These are phyloP conservation scores for Macrophya annulata DNA, from an alignment of 2,888 invertebrate species.

Conservation along the genomic window DNA sequence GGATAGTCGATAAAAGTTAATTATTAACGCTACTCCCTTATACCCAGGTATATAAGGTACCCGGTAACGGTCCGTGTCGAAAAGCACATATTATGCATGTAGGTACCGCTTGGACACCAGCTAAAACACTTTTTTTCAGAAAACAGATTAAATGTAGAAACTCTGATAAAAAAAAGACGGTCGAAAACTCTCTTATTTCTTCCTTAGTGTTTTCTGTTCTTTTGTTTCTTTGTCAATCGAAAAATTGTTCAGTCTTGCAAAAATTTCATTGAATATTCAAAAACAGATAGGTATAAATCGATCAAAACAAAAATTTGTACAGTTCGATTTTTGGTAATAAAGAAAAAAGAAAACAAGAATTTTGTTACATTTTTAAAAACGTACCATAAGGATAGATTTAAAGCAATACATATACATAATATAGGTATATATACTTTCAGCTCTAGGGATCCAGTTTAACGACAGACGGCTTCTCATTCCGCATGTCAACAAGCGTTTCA, in stretches of 20 bases:
- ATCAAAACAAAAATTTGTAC: neutral
- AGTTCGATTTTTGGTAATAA: neutral
- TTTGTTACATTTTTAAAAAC: neutral
- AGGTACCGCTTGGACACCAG: neutral
- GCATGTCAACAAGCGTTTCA: slow-evolving; percentile 27
- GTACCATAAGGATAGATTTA: neutral
- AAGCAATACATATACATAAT: neutral
- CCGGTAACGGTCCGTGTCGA: slow-evolving; percentile 36
- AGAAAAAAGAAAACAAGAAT: neutral
- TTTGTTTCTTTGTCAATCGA: neutral
- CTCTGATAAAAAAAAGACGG: neutral
- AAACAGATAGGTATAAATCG: neutral
- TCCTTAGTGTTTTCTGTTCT: neutral
- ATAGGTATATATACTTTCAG: too few relatives aligned
- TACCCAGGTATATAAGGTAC: neutral
- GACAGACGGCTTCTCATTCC: slow-evolving; percentile 42
- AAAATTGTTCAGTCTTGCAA: neutral
- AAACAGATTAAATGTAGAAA: neutral
- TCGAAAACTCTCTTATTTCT: too few relatives aligned
- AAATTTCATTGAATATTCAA: neutral
- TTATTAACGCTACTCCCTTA: slow-evolving; percentile 34
- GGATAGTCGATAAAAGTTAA: slow-evolving; percentile 49
- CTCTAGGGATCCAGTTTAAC: slow-evolving; percentile 16
- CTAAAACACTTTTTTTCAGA: neutral
- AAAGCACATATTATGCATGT: slow-evolving; percentile 44